These are phyloP conservation scores for Sylvicola cinctus DNA, from an alignment of 2,888 invertebrate genomes.

Conservation along the genomic window DNA sequence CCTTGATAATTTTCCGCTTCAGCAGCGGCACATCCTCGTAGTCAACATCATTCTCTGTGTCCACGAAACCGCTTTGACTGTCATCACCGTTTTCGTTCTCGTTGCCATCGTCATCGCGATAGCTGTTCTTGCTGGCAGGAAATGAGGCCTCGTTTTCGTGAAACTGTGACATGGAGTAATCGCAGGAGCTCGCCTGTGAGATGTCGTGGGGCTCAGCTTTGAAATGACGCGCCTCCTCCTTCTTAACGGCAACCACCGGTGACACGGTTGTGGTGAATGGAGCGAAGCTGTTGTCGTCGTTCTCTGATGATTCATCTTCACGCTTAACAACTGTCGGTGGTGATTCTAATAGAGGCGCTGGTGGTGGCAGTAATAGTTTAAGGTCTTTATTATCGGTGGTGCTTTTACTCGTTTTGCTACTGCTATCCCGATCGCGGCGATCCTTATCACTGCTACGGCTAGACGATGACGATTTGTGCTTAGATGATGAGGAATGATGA, in stretches of 20 bases:
- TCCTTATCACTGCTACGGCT: too few relatives aligned
- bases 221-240: too few relatives aligned
- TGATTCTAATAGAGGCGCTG: too few relatives aligned
- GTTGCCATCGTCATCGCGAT: constrained; percentile 15
- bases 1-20: constrained; percentile 28
- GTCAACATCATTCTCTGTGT: constrained; percentile 23
- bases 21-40: constrained; percentile 61
- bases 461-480: background rate
- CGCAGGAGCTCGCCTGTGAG: constrained; percentile 45
- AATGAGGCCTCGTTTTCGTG: constrained; percentile 28
- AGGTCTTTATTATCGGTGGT: background rate
- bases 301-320: background rate
- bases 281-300: constrained; percentile 2
- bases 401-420: background rate
- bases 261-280: background rate
- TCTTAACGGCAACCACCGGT: constrained; percentile 11
- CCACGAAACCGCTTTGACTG: constrained; percentile 10
- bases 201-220: constrained; percentile 21
- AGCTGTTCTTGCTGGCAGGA: constrained; percentile 27
- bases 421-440: background rate
- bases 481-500: constrained; percentile 2
- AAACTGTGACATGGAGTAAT: constrained; percentile 49
- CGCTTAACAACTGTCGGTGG: background rate
- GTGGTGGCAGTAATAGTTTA: too few relatives aligned
- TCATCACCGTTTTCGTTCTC: constrained; percentile 21